Evolutionary conservation across 2,888 invertebrate genomes (phyloP).

Genomic region (Cylloceria caligata): DNA sequence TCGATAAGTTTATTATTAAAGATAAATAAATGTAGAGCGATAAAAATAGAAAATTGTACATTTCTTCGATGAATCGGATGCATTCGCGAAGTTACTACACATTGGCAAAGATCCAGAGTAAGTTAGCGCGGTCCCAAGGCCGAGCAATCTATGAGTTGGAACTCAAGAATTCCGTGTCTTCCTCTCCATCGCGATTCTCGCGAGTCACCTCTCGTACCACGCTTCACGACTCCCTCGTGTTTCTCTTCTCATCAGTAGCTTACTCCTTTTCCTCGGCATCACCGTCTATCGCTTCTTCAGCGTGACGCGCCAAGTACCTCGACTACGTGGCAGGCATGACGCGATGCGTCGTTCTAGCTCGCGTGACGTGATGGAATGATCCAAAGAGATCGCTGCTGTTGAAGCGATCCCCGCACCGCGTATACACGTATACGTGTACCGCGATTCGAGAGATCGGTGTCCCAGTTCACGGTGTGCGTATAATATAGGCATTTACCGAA

Average conservation of each 20-base stretch:
- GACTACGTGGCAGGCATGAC: constrained; percentile 57
- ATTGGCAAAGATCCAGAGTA: constrained; percentile 54
- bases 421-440: neutral
- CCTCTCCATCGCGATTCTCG: constrained; percentile 44
- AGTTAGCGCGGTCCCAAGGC: constrained; percentile 50
- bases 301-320: constrained; percentile 55
- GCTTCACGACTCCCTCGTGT: constrained; percentile 45
- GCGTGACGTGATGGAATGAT: constrained; percentile 65
- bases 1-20: neutral
- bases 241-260: constrained; percentile 54
- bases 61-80: neutral
- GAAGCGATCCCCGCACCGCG: constrained; percentile 30
- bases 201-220: constrained; percentile 20
- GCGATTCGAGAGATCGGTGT: constrained; percentile 4
- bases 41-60: neutral
- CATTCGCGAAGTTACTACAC: neutral
- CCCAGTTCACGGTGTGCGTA: neutral
- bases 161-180: constrained; percentile 16
- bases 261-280: constrained; percentile 14
- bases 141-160: constrained; percentile 14
- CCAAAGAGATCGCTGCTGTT: constrained; percentile 39
- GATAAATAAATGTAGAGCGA: neutral
- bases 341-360: constrained; percentile 54
- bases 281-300: constrained; percentile 46
- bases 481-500: constrained; percentile 33